Evolutionary conservation across 2,888 invertebrate species (phyloP).

Genomic region (Frankliniella fusca): DNA sequence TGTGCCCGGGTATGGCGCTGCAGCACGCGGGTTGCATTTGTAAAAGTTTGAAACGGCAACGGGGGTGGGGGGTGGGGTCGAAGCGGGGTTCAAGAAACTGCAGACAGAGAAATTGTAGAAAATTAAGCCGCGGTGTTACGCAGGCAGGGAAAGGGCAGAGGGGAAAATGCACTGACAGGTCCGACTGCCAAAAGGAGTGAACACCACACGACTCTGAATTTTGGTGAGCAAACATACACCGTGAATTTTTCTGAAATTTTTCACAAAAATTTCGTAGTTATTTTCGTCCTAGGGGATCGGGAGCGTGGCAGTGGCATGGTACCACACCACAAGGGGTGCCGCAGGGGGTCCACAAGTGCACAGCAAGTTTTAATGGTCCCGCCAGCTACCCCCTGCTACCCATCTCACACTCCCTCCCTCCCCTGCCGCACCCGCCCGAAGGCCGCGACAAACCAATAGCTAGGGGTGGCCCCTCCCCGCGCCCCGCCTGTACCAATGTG

Average conservation of each 20-base stretch:
- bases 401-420: background rate
- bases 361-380: constrained; percentile 20
- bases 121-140: no score
- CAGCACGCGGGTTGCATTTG: no score
- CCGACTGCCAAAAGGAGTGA: no score
- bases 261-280: no score
- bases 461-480: background rate
- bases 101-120: background rate
- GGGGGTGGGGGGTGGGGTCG: background rate
- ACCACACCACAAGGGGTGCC: background rate
- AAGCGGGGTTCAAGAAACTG: background rate
- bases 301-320: constrained; percentile 16
- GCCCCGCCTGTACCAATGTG: no score
- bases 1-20: no score
- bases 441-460: background rate
- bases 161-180: background rate
- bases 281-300: no score
- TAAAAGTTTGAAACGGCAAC: background rate
- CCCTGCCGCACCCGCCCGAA: background rate
- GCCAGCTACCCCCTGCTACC: background rate
- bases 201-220: no score
- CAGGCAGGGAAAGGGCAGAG: background rate
- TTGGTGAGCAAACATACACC: no score
- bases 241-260: no score
- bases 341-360: background rate